Conservation (phyloP, 37 sponge, comb jelly and placozoan genomes). For the Beroe forskalii region DNA sequence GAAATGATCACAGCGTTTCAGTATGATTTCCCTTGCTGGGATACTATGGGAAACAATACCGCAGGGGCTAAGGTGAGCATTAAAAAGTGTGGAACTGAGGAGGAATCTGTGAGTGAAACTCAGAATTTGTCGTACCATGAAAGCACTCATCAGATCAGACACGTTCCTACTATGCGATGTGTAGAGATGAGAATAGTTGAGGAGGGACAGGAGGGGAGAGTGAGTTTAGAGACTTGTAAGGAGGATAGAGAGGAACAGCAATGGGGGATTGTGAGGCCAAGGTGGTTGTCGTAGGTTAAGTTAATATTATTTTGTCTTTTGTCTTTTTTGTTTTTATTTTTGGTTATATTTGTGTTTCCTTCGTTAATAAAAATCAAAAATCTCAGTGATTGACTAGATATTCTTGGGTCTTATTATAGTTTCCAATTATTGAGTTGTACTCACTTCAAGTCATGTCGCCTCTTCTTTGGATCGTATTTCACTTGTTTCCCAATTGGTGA, state of each 20-base stretch:
- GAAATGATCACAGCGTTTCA: not conserved
- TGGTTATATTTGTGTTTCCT: no score
- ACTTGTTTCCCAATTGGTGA: not conserved
- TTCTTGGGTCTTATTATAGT: no score
- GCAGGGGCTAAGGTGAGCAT: not conserved
- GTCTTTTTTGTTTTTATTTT: no score
- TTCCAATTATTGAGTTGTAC: no score
- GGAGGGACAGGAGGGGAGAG: not conserved
- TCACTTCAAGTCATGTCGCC: slow-evolving; percentile 49
- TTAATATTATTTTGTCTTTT: no score
- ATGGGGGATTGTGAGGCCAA: not conserved
- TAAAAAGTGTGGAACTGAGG: not conserved
- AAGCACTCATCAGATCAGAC: not conserved
- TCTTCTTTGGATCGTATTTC: slow-evolving; percentile 34
- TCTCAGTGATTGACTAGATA: no score
- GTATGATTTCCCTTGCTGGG: not conserved
- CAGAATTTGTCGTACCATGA: not conserved
- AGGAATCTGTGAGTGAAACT: not conserved
- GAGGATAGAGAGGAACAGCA: not conserved
- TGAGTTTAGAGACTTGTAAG: not conserved
- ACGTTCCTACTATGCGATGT: not conserved
- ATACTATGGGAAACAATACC: not conserved
- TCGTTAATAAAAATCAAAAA: no score
- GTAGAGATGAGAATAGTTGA: not conserved
- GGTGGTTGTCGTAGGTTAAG: no score